Conservation (phyloP, 2,113 vertebrate species). For the Crotalus tigris region DNA sequence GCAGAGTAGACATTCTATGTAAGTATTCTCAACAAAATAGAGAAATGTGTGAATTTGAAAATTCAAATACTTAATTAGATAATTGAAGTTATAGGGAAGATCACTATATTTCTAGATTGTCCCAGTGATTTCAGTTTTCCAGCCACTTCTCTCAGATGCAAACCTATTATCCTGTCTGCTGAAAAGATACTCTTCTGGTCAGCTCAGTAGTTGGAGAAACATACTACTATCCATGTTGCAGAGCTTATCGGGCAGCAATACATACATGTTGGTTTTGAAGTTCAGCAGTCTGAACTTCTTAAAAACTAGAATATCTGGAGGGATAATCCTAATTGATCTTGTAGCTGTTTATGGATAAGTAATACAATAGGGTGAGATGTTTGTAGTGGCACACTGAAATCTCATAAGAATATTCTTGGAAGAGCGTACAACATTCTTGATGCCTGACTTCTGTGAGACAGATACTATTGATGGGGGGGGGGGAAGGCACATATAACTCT, state of each 20-base stretch:
- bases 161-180: not conserved
- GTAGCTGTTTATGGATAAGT: not conserved
- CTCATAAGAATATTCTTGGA: not conserved
- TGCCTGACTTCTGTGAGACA: not conserved
- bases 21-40: not conserved
- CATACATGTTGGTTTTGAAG: not conserved
- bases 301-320: not conserved
- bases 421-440: not conserved
- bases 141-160: not conserved
- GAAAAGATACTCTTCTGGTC: not conserved
- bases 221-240: not conserved
- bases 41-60: not conserved
- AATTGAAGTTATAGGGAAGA: not conserved
- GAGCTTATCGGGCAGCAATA: not conserved
- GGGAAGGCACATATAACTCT: no score
- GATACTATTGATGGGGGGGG: not conserved
- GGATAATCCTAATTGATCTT: not conserved
- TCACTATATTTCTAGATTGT: not conserved
- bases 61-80: not conserved
- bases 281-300: no score
- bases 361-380: not conserved
- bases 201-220: not conserved
- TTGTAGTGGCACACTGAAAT: not conserved
- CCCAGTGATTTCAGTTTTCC: not conserved
- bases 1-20: not conserved